Evolutionary conservation across 2,888 invertebrate species (phyloP).

Genomic region (Drosophila nr. perissopoda): DNA sequence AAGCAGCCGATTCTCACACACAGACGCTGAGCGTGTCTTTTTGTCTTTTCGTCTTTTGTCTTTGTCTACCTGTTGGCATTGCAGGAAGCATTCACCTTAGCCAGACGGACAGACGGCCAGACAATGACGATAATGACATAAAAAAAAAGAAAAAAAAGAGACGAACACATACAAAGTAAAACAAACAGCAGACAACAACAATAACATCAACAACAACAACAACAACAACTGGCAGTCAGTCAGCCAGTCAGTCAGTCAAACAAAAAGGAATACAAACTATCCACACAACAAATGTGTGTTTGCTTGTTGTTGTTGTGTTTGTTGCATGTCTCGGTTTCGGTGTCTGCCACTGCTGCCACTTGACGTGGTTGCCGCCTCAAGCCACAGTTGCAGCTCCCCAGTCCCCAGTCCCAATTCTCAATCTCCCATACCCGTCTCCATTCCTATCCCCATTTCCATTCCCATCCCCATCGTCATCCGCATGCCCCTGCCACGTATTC

Average conservation of each 20-base stretch:
- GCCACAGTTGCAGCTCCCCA: slow-evolving; percentile 21
- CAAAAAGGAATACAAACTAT: slow-evolving; percentile 57
- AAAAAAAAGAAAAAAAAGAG: slow-evolving; percentile 36
- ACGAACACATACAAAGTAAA: slow-evolving; percentile 48
- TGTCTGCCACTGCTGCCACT: slow-evolving; percentile 67
- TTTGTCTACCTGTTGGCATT: slow-evolving; percentile 80
- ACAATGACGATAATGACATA: slow-evolving; percentile 66
- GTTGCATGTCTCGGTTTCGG: slow-evolving; percentile 55
- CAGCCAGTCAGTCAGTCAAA: slow-evolving; percentile 45
- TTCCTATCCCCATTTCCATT: slow-evolving; percentile 10
- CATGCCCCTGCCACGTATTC: slow-evolving; percentile 20
- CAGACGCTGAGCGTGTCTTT: slow-evolving; percentile 5
- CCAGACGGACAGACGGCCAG: slow-evolving; percentile 40
- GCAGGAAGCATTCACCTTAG: slow-evolving; percentile 77
- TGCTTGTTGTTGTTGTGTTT: slow-evolving; percentile 21
- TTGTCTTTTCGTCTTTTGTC: slow-evolving; percentile 50
- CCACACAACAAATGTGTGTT: slow-evolving; percentile 32
- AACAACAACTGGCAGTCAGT: slow-evolving; percentile 30
- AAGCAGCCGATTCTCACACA: slow-evolving; percentile 72
- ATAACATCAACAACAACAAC: no score
- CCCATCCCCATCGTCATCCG: slow-evolving; percentile 6
- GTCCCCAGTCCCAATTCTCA: neutral
- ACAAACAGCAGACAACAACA: slow-evolving; percentile 56
- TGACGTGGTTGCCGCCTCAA: slow-evolving; percentile 64
- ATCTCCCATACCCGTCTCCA: slow-evolving; percentile 6